Evolutionary conservation across 2,888 invertebrate genomes (phyloP).

Genomic region (Drosophila ochracea): DNA sequence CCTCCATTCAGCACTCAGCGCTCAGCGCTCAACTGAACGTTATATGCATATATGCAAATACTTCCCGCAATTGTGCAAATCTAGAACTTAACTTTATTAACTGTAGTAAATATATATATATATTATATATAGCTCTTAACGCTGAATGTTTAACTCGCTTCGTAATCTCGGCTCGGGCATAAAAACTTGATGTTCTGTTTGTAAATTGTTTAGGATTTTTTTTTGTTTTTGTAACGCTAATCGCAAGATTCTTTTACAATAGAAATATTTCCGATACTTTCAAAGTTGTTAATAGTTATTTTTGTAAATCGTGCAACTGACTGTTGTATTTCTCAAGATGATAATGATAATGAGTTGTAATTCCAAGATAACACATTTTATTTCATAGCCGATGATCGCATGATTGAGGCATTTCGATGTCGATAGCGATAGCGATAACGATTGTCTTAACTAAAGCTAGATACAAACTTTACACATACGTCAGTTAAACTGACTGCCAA

Average conservation of each 20-base stretch:
- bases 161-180: background rate
- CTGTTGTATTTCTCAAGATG: background rate
- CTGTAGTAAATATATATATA: background rate
- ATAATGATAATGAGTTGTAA: background rate
- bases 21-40: conserved; percentile 4
- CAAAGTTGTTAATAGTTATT: background rate
- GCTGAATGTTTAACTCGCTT: background rate
- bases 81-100: background rate
- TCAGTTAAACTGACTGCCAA: conserved; percentile 23
- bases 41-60: conserved; percentile 12
- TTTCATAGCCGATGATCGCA: conserved; percentile 39
- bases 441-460: background rate
- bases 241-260: background rate
- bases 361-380: conserved; percentile 14
- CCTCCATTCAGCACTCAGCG: background rate
- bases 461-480: conserved; percentile 6
- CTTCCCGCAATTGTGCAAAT: background rate
- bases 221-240: background rate
- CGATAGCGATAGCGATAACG: conserved; percentile 30
- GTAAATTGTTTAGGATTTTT: background rate
- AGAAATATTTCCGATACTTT: background rate
- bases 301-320: background rate
- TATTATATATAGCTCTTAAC: background rate
- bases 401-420: conserved; percentile 23
- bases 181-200: background rate